Base-by-base conservation (phyloP, 2,888 invertebrate genomes). In the Phorcus lineatus region DNA sequence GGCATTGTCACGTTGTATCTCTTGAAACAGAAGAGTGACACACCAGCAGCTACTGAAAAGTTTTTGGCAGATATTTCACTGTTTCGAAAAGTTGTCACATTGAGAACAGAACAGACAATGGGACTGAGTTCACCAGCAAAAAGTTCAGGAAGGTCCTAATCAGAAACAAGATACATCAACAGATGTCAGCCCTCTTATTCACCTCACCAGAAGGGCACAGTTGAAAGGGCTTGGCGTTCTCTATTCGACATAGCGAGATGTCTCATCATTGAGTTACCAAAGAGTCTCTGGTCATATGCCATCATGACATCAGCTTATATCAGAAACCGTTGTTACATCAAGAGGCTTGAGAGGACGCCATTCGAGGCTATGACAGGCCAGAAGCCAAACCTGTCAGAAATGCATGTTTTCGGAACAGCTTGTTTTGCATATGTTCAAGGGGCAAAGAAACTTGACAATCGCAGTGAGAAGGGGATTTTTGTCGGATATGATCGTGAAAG, bases 401-500 rank as follows among this genome's bases (percentile, higher is more conserved):
- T 36, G 36, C 36, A 36, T 36, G 36, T 36, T 36, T n/a, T 36
- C 36, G 36, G 36, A 36, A 36, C 36, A 36, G 36, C 36, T 36
- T 36, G 36, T 36, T 36, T 36, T 7, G 36, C 36, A 36, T 36
- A 36, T 36, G 36, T 36, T 36, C 36, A 36, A 36, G 36, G 36
- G 36, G 36, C 36, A 36, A 36, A 36, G 36, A 36, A 36, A 36
- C 36, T 36, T 36, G 36, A 36, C 36, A 36, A 36, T 36, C 36
- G 83, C 47, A 66, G 81, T 57, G 55, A 70, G 28, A 82, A 80
- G 77, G 82, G 78, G 2, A 74, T 80, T 74, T 82, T 83, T 80
- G 83, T 83, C n/a, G 81, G 80, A 16, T 82, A 83, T 76, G 81
- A 83, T 70, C 70, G 80, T 17, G 62, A 62, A 28, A 81, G 81